Evolutionary conservation across 2,888 invertebrate species (phyloP), one percentile per base, ranked within the genome.

Genomic region (Toxonevra muliebris): DNA sequence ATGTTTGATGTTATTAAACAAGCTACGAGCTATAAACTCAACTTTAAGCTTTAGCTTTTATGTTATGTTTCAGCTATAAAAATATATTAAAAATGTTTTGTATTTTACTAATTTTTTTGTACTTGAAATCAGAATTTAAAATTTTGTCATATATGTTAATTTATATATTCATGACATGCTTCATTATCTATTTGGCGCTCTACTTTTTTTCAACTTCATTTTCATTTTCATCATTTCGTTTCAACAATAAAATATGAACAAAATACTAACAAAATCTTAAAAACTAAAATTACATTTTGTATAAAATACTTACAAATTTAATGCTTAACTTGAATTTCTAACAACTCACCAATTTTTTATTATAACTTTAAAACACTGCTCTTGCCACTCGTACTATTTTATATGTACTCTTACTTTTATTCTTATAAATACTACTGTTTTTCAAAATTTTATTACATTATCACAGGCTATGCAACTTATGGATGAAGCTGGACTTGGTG

Each of bases 391-490:
- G 52, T 52, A 52, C 52, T 52, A 52, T n/a, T n/a, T 52, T 17
- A 55, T 53, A 57, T 57, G 55, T 64, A 57, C 64, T 55, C 41
- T 65, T 58, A 65, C 58, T 58, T 40, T 45, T 63, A 55, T 63
- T 63, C 63, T 63, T 45, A 63, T 63, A 30, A 54, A 55, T 54
- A 63, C 55, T 63, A 11, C 58, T 55, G 52, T 55, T 66, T 68
- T 66, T 64, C 69, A 59, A 69, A 69, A 64, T 67, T 67, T 62
- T 58, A 65, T 68, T 72, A 78, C 77, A 61, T 57, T 73, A 66
- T 64, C 86, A 87, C 90, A 94, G 94, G 93, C 93, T 87, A 93
- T 94, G 93, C 94, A 93, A 90, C 92, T 93, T 85, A 93, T 94
- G 94, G 93, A 93, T 89, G 91, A 92, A 89, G 91, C 91, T 87